Conservation (phyloP, 1,140 invertebrate species). For the Procambarus virginalis region DNA sequence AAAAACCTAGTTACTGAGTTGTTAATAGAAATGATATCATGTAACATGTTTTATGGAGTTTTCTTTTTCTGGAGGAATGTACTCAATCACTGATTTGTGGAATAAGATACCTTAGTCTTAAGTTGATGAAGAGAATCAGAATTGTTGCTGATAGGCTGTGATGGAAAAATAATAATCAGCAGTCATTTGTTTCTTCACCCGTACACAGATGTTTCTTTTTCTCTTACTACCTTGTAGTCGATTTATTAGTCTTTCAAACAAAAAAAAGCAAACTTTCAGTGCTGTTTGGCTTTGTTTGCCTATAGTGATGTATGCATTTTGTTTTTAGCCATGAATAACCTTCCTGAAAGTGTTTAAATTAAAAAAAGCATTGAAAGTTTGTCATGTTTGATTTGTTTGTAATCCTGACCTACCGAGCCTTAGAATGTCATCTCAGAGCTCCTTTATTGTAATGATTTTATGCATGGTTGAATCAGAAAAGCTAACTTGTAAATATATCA, state of each 20-base stretch:
- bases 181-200: constrained; percentile 45
- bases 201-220: constrained; percentile 45
- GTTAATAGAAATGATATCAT: constrained; percentile 36
- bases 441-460: constrained; percentile 51
- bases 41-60: constrained; percentile 37
- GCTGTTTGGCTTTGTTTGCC: constrained; percentile 17
- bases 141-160: constrained; percentile 47
- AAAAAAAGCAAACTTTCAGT: constrained; percentile 40
- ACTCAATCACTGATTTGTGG: constrained; percentile 39
- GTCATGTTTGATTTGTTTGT: constrained; percentile 37
- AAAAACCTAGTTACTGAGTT: constrained; percentile 23
- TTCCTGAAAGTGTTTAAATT: background rate
- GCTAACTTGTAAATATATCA: constrained; percentile 19
- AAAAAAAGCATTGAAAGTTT: constrained; percentile 47
- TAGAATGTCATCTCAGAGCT: constrained; percentile 48
- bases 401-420: constrained; percentile 54
- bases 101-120: constrained; percentile 45
- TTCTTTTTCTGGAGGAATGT: constrained; percentile 53
- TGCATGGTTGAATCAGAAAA: constrained; percentile 53
- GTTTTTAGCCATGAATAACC: background rate
- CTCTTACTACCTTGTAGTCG: constrained; percentile 44
- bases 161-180: constrained; percentile 29
- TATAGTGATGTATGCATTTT: background rate
- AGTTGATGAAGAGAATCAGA: constrained; percentile 46
- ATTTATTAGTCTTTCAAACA: constrained; percentile 39